Evolutionary conservation across 2,888 invertebrate species (phyloP), one percentile per base, ranked within the genome.

Genomic region (Scelioninae gen. 1): DNA sequence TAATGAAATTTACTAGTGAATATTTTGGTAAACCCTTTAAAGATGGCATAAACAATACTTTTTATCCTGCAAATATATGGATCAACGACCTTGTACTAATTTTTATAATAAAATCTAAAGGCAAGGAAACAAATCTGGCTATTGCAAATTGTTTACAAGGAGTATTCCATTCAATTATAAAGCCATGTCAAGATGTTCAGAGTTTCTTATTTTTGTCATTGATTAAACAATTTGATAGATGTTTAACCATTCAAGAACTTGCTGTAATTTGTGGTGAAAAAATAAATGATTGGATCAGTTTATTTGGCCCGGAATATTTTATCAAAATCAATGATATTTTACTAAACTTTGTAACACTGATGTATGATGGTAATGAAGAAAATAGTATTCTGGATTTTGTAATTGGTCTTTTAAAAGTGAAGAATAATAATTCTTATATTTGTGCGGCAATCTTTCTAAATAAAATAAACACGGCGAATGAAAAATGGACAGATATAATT

Each of bases 161-260:
- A 11, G 5, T 60, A 7, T 60, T 71, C 34, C 13, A 29, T 13
- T 11, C 71, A 13, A 15, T 47, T 13, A 49, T 58, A 16, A 49
- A 60, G 5, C 71, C 71, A n/a, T 71, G 13, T 23, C 47, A 60
- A 32, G 71, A 71, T 49, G 29, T 31, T 15, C 47, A 40, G 11
- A 71, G 58, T 29, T 71, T 40, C n/a, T 49, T 71, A 9, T 69
- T 16, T 34, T 56, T 68, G n/a, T 1, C 15, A 23, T 68, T 55
- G 68, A 45, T 68, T 0, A 31, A 43, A 31, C 32, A 43, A 5
- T 45, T 68, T 31, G 13, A 15, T 11, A n/a, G 29, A 5, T 7
- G 1, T 6, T 29, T 5, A 9, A 6, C 16, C 5, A 8, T 10
- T 10, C 2, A 55, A 16, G 16, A 56, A 11, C 55, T 68, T 15